Evolutionary conservation across 1,140 invertebrate genomes (phyloP), one percentile per base, ranked within the genome.

Genomic region (Pollicipes pollicipes): DNA sequence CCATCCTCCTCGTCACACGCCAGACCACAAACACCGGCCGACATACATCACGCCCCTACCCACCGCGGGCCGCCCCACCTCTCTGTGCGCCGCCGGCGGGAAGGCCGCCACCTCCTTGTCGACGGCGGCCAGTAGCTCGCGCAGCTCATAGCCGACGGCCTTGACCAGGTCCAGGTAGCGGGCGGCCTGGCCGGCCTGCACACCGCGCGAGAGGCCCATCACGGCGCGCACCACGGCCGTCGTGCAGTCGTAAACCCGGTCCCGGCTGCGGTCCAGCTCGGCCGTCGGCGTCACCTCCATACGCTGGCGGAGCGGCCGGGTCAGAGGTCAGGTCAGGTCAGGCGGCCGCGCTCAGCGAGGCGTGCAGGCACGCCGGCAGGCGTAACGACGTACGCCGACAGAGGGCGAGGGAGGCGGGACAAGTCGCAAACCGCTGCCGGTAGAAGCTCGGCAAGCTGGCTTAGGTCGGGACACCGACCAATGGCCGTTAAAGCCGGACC

Each of bases 191-290:
- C 85, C 85, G 74, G 87, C 83, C 76, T 91, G 88, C n/a, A 91
- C 90, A 74, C 88, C 88, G 81, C 90, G 87, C 0, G 90, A 90
- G 66, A 97, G 82, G 31, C 84, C 83, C 89, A 93, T 94, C 29
- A 97, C 90, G 30, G 93, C 88, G 77, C 88, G 86, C 0, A 97
- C 93, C 32, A 98, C 93, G 74, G 84, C 86, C 0, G 92, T 96
- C 0, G 94, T 97, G 75, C 87, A 88, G 45, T 89, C 86, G 81
- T 97, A 97, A 31, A 97, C 91, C 73, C 86, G 84, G 77, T 97
- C 94, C 78, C 90, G 88, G 3, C 83, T 86, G 73, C 91, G 83
- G 76, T 91, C 89, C 30, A 92, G 75, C 76, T 87, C 84, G 2
- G 86, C 86, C 13, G 87, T 88, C 27, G 85, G 85, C 30, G 83